Evolutionary conservation across 2,797 vertebrate genomes (phyloP).

Genomic region (Labeo calbasu): DNA sequence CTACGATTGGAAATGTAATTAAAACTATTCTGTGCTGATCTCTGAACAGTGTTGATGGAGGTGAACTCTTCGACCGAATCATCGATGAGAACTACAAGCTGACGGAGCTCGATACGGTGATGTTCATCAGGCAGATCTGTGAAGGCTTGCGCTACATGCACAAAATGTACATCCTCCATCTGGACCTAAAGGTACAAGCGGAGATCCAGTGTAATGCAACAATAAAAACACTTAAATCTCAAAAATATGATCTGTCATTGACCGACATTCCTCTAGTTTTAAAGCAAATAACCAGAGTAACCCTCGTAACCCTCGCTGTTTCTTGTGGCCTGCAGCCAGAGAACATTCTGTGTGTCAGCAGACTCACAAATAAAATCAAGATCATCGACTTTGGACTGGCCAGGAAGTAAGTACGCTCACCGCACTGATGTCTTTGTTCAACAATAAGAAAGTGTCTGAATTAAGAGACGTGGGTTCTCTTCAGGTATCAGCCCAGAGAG

Average conservation of each 20-base stretch:
- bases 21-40: background rate
- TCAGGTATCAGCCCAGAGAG: conserved; percentile 94
- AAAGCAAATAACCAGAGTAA: conserved; percentile 11
- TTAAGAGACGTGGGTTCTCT: background rate
- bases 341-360: conserved; percentile 96
- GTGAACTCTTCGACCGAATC: conserved; percentile 96
- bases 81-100: conserved; percentile 84
- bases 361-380: conserved; percentile 93
- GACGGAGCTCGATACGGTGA: conserved; percentile 89
- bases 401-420: conserved; percentile 82
- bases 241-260: background rate
- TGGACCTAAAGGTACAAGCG: conserved; percentile 91
- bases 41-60: conserved; percentile 87
- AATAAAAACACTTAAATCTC: background rate
- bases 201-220: background rate
- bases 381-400: conserved; percentile 99
- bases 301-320: conserved; percentile 6
- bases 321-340: conserved; percentile 83
- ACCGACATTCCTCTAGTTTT: conserved; percentile 7
- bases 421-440: background rate
- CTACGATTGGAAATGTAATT: background rate
- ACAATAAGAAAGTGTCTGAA: background rate
- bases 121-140: conserved; percentile 94
- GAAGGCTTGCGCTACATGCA: conserved; percentile 96
- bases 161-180: conserved; percentile 95